Evolutionary conservation across 2,888 invertebrate genomes (phyloP), one percentile per base, ranked within the genome.

Genomic region (Aphodius granarius): DNA sequence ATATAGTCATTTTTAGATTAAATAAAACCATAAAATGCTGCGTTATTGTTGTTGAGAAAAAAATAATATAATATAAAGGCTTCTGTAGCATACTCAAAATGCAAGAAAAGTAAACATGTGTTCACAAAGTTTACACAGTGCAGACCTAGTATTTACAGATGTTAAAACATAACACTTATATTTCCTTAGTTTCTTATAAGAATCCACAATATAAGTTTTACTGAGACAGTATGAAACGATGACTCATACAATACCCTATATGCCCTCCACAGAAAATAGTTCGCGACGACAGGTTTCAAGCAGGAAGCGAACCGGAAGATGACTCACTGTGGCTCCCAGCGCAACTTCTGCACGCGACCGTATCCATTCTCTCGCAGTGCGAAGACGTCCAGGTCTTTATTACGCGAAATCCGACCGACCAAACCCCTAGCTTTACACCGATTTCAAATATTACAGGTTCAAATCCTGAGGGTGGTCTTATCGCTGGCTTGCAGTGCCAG

Each of bases 321-420:
- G 97, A 97, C 87, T 96, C 96, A 0, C 89, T 95, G 68, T 97
- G 97, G 97, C 89, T 97, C 84, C 97, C 97, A 4, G 94, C 96
- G 1, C 98, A 98, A 87, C 90, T 98, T 75, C 89, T 98, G 63
- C 92, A 94, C 79, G 93, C 97, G 0, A 95, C 97, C 73, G 92
- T 94, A 19, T 93, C 94, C 0, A 92, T 95, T 83, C 91, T 93
- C 82, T 91, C 92, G 79, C 92, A 95, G 83, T 89, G 94, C 74
- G 97, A 97, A 83, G 97, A 98, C 80, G 94, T 95, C 0, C 97
- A 97, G 87, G 96, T 96, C 82, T 87, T 63, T 68, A 20, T 62
- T 15, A 9, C 21, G 20, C 17, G 5, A 75, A 73, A 75, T 66
- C 18, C 20, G 19, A 43, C 18, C 9, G 15, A 43, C 18, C 17